Evolutionary conservation across 2,797 vertebrate genomes (phyloP).

Genomic region (Sitta carolinensis): DNA sequence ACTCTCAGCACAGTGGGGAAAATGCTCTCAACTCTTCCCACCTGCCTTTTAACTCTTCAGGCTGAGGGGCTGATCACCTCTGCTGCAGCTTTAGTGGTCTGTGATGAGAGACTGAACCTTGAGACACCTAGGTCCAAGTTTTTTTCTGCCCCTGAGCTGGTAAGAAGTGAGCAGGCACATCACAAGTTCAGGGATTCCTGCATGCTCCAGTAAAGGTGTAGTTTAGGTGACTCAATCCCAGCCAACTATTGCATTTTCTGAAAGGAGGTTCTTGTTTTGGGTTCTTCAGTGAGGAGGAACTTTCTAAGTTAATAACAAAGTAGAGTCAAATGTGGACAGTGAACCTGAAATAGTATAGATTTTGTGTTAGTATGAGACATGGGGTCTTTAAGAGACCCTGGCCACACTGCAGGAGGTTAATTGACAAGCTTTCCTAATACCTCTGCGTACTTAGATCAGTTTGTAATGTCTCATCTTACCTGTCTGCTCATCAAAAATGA

Average conservation of each 20-base stretch:
- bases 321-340: background rate
- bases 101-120: background rate
- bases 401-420: background rate
- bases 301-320: background rate
- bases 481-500: background rate
- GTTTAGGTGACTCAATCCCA: background rate
- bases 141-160: background rate
- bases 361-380: background rate
- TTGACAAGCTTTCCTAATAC: background rate
- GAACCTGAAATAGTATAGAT: background rate
- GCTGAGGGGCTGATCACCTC: background rate
- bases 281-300: background rate
- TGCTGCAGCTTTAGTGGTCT: background rate
- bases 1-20: background rate
- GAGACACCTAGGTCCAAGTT: background rate
- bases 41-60: background rate
- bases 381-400: background rate
- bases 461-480: background rate
- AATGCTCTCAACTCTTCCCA: background rate
- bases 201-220: background rate
- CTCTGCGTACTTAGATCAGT: background rate
- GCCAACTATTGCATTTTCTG: background rate
- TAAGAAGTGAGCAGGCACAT: accelerated
- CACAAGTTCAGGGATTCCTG: background rate
- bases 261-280: background rate